Evolutionary conservation across 2,888 invertebrate species (phyloP), one percentile per base, ranked within the genome.

Genomic region (Hypercompe scribonia): DNA sequence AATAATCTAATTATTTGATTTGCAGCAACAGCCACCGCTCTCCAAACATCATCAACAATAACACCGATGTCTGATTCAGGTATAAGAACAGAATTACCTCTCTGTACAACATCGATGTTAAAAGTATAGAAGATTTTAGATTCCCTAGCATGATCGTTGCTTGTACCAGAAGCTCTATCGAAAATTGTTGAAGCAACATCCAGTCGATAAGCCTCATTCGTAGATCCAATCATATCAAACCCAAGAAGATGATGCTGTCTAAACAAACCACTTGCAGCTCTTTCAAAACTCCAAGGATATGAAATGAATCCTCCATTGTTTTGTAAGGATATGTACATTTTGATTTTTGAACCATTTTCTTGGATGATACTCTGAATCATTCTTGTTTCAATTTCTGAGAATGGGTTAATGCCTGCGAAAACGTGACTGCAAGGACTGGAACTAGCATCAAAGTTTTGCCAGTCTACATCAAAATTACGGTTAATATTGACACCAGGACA

Each of bases 401-500:
- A 97, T 0, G 97, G 88, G 21, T 86, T 84, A 0, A 91, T 87
- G 0, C 98, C 98, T 24, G 96, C 96, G 87, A 95, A 98, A 0
- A 96, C 95, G 4, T 97, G 96, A 15, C 94, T 91, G 88, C 98
- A 98, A 11, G 96, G 96, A 71, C 96, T 94, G 2, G 89, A 89
- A 73, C 96, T 96, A 7, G 96, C 95, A 69, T 96, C 97, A 70
- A 91, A 96, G 90, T 92, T 93, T 90, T 95, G 96, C 98, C 98
- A 98, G 77, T 97, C 96, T 75, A 96, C 96, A 70, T 96, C 97
- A 82, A 97, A 98, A 89, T 98, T 98, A 5, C 98, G 93, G 87
- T 98, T 98, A 5, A 97, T 96, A 89, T 98, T 98, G 0, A 96
- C 97, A 1, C 98, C 98, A 2, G 92, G 91, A 81, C 98, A 98